Conservation (phyloP, 2,888 invertebrate species). For the Coleophora flavipennella region DNA sequence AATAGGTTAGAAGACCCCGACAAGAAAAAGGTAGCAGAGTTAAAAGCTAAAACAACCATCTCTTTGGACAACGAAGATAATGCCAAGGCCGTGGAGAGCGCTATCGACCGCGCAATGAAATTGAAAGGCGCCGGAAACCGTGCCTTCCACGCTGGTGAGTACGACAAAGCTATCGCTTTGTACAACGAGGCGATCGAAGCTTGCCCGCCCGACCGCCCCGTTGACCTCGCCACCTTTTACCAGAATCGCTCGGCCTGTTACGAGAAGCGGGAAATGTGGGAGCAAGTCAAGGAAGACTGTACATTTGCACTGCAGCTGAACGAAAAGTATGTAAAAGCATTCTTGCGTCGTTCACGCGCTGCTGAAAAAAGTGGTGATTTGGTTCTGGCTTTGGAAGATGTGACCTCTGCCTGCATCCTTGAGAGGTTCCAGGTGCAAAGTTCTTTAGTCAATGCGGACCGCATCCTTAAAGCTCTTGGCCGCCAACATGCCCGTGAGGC, state of each 20-base stretch:
- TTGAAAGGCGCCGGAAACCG: conserved; percentile 92
- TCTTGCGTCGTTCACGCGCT: conserved; percentile 86
- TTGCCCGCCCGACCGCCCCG: conserved; percentile 81
- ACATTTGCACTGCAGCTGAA: conserved; percentile 87
- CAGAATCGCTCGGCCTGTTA: conserved; percentile 97
- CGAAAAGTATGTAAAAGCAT: conserved; percentile 90
- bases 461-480: conserved; percentile 88
- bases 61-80: conserved; percentile 75
- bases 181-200: conserved; percentile 95
- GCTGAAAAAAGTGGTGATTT: conserved; percentile 86
- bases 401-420: conserved; percentile 92
- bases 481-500: conserved; percentile 82
- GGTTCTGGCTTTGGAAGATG: conserved; percentile 88
- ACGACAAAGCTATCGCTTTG: conserved; percentile 89
- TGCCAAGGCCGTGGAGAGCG: conserved; percentile 63
- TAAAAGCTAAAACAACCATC: conserved; percentile 69
- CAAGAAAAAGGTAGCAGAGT: conserved; percentile 65
- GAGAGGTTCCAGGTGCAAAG: conserved; percentile 89
- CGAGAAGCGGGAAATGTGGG: conserved; percentile 90
- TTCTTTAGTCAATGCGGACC: conserved; percentile 87
- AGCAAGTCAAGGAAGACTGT: conserved; percentile 89
- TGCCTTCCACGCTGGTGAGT: conserved; percentile 88
- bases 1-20: conserved; percentile 70
- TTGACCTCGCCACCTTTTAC: conserved; percentile 90
- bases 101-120: conserved; percentile 81